Evolutionary conservation across 2,888 invertebrate genomes (phyloP).

Genomic region (Capitulum mitella): DNA sequence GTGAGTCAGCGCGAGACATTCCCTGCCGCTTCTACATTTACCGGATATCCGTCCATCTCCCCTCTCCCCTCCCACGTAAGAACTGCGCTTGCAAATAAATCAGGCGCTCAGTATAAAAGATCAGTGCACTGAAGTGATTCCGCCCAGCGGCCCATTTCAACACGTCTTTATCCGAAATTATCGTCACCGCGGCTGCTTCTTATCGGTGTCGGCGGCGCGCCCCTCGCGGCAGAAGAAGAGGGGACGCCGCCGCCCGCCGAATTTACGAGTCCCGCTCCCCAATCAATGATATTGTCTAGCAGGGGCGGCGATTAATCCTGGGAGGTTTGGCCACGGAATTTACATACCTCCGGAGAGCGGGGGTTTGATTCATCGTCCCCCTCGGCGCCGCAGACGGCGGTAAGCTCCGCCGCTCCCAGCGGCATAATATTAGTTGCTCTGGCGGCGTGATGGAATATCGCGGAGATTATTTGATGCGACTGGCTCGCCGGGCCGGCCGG

Average conservation of each 20-base stretch:
- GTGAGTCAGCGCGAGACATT: background rate
- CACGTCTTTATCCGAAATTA: conserved; percentile 18
- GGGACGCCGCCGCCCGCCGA: background rate
- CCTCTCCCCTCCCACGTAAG: background rate
- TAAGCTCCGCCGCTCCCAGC: background rate
- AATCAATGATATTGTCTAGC: conserved; percentile 24
- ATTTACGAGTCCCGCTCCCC: conserved; percentile 12
- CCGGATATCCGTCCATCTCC: no score
- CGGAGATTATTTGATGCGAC: background rate
- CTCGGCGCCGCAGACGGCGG: background rate
- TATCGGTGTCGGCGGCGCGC: background rate
- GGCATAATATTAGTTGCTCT: background rate
- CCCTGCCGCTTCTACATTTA: no score
- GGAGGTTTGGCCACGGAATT: conserved; percentile 1
- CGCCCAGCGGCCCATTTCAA: background rate
- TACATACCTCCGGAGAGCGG: conserved; percentile 20
- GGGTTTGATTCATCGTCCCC: background rate
- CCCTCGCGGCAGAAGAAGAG: background rate
- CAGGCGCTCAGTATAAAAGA: background rate
- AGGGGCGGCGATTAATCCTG: conserved; percentile 15
- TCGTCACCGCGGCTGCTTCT: background rate
- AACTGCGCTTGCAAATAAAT: background rate
- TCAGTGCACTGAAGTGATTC: background rate
- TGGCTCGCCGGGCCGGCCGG: background rate
- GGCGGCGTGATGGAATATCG: background rate